Evolutionary conservation across 2,113 vertebrate species (phyloP).

Genomic region (Nycticebus coucang): DNA sequence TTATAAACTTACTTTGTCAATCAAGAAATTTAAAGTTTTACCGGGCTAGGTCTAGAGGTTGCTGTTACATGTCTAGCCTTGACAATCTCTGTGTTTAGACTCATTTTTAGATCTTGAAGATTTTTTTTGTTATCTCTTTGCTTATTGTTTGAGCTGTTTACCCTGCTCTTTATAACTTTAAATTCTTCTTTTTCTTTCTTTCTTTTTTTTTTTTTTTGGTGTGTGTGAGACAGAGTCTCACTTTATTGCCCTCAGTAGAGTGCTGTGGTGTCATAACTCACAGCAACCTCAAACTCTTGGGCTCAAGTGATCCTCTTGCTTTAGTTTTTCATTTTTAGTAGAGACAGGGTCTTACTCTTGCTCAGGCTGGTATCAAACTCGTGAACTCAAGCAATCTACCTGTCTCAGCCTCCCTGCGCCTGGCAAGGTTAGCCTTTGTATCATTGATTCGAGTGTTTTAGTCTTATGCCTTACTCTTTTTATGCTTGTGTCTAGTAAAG

Average conservation of each 20-base stretch:
- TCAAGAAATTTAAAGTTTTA: constrained; percentile 42
- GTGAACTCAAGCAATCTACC: too few species aligned
- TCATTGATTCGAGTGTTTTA: constrained; percentile 17
- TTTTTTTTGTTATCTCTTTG: constrained; percentile 22
- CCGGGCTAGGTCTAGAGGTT: neutral
- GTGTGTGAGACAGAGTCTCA: too few species aligned
- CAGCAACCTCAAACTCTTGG: too few species aligned
- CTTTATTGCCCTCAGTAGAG: too few species aligned
- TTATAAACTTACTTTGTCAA: neutral
- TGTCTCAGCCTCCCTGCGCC: too few species aligned
- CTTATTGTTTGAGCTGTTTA: neutral
- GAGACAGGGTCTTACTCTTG: too few species aligned
- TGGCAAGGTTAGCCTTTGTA: neutral
- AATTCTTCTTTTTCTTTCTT: neutral
- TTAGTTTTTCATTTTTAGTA: too few species aligned
- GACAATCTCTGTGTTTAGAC: neutral
- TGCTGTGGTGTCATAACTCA: too few species aligned
- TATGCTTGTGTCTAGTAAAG: neutral
- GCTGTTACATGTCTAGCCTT: neutral
- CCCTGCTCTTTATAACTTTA: neutral
- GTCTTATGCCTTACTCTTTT: neutral
- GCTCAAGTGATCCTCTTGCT: too few species aligned
- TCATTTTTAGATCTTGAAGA: neutral
- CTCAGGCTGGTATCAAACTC: too few species aligned
- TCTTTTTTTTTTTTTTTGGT: neutral